Evolutionary conservation across 1,140 invertebrate species (phyloP).

Genomic region (Galendromus occidentalis): DNA sequence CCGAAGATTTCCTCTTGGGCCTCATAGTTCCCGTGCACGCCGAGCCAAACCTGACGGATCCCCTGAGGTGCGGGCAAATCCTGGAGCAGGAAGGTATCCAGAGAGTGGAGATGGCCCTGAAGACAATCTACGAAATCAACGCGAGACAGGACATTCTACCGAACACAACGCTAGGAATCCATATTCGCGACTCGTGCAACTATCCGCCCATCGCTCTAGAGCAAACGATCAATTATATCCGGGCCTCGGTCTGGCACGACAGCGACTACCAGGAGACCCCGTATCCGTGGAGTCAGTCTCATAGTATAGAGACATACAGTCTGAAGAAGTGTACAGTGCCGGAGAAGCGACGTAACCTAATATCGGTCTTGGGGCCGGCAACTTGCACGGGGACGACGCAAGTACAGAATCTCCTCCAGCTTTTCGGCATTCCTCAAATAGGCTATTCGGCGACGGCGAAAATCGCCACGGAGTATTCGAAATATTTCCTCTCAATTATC

Average conservation of each 20-base stretch:
- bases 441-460: constrained; percentile 57
- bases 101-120: constrained; percentile 44
- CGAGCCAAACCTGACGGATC: neutral
- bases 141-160: constrained; percentile 29
- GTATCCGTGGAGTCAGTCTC: constrained; percentile 11
- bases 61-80: neutral
- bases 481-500: constrained; percentile 57
- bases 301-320: neutral
- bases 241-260: constrained; percentile 36
- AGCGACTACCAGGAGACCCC: constrained; percentile 8
- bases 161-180: constrained; percentile 45
- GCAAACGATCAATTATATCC: constrained; percentile 50
- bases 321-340: constrained; percentile 11
- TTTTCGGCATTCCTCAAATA: constrained; percentile 58
- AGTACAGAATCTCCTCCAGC: constrained; percentile 58
- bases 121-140: constrained; percentile 37
- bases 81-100: constrained; percentile 45
- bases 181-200: constrained; percentile 61
- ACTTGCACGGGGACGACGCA: constrained; percentile 44
- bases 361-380: constrained; percentile 47
- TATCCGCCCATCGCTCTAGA: constrained; percentile 49
- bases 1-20: neutral
- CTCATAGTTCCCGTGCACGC: neutral
- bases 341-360: constrained; percentile 34
- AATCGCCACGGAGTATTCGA: constrained; percentile 52